Conservation (phyloP, 2,888 invertebrate genomes). For the Papilio demoleus region DNA sequence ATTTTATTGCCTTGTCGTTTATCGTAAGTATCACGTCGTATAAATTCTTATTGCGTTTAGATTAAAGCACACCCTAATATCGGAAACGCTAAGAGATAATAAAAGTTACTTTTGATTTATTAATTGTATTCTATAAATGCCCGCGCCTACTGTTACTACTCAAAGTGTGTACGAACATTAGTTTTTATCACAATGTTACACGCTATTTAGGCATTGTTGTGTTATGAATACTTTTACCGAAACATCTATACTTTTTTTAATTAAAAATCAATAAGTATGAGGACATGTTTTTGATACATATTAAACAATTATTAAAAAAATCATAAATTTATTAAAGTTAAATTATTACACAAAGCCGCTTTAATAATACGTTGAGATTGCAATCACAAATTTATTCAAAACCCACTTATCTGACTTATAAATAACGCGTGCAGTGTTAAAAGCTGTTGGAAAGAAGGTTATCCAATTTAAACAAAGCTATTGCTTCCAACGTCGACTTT, state of each 20-base stretch:
- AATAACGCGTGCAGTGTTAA: conserved; percentile 7
- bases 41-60: conserved; percentile 27
- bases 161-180: too few species aligned
- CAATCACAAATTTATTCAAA: conserved; percentile 14
- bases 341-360: neutral
- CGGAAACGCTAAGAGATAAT: conserved; percentile 17
- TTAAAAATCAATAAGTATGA: too few species aligned
- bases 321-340: neutral
- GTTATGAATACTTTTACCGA: too few species aligned
- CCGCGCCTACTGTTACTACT: too few species aligned
- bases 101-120: neutral
- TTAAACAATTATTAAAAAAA: neutral
- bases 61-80: conserved; percentile 24
- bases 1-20: conserved; percentile 27
- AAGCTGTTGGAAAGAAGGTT: conserved; percentile 12
- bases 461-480: conserved; percentile 20
- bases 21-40: conserved; percentile 24
- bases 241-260: too few species aligned
- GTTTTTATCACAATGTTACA: too few species aligned
- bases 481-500: conserved; percentile 3
- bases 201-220: too few species aligned
- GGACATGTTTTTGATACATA: neutral
- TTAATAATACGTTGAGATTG: neutral
- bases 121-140: too few species aligned
- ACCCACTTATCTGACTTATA: conserved; percentile 18